Evolutionary conservation across 1,140 invertebrate species (phyloP).

Genomic region (Neodiprion lecontei): DNA sequence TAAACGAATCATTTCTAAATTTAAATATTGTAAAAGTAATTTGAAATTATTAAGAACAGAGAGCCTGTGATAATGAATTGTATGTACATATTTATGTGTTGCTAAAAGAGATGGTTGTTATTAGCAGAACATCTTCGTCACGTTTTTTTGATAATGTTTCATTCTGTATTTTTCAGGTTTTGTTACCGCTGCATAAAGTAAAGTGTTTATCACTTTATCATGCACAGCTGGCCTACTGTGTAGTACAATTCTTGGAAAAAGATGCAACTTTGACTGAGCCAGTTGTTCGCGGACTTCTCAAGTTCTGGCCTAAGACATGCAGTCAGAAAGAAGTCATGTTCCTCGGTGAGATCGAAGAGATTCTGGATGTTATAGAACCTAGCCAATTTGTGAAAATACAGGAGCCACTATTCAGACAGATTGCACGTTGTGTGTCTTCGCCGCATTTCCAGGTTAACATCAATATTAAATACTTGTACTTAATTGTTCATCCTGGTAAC

Average conservation of each 20-base stretch:
- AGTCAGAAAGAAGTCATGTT: slow-evolving; percentile 99
- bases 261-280: slow-evolving; percentile 96
- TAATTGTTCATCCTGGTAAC: too few relatives aligned
- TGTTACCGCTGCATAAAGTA: slow-evolving; percentile 98
- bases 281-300: slow-evolving; percentile 94
- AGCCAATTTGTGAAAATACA: slow-evolving; percentile 98
- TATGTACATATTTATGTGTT: too few relatives aligned
- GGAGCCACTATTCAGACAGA: slow-evolving; percentile 95
- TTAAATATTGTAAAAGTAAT: too few relatives aligned
- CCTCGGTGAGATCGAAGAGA: slow-evolving; percentile 96
- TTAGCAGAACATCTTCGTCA: background rate
- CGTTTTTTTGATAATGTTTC: background rate
- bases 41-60: too few relatives aligned
- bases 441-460: slow-evolving; percentile 90
- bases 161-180: slow-evolving; percentile 65
- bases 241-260: slow-evolving; percentile 99
- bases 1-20: too few relatives aligned
- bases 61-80: too few relatives aligned
- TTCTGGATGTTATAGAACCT: slow-evolving; percentile 98
- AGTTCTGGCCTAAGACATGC: slow-evolving; percentile 99
- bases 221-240: slow-evolving; percentile 98
- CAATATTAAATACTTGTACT: background rate
- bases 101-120: background rate
- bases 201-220: slow-evolving; percentile 93
- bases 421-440: slow-evolving; percentile 97